Evolutionary conservation across 2,888 invertebrate species (phyloP), one percentile per base, ranked within the genome.

Genomic region (Parnassius apollo): DNA sequence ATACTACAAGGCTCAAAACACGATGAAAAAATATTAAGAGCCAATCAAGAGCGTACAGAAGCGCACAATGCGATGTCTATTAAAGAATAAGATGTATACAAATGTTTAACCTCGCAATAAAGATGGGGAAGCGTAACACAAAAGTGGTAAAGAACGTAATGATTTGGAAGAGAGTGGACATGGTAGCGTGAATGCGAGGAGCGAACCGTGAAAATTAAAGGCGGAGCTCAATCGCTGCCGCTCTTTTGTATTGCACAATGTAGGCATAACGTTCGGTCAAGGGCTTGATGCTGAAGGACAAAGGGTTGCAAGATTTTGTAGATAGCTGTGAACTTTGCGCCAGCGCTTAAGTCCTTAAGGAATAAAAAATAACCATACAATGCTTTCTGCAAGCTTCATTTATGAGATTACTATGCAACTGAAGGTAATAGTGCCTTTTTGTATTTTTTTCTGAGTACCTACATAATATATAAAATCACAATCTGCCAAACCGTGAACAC

Each of bases 111-210:
- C 66, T 65, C 69, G 83, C 81, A 83, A 86, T 84, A 86, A 86
- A 87, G 78, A 70, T 68, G 74, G 75, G 73, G 74, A 79, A 79
- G 76, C 82, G 78, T 74, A 78, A 81, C 80, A 89, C 84, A 91
- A 89, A 87, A 81, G 84, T 76, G 73, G 76, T 83, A 82, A 80
- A 78, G 84, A 82, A 83, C 82, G 86, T 91, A 91, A 91, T 91
- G 91, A 91, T 88, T 90, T 82, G 91, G 89, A 91, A 91, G 86
- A 83, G 84, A 86, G 86, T 87, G 83, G 83, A 83, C 83, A 66
- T 66, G 72, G 72, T 72, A 76, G 82, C 81, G 83, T 88, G 85
- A 88, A 89, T 90, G 86, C 80, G 81, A 81, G 80, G 87, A 86
- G 81, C 78, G 83, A 84, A 81, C 80, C 89, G 85, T 90, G 86